A percentile compares a stretch with the other conserved stretches of the same genome.
Conservation (phyloP, 2,888 invertebrate genomes). For the Spialia ferax region DNA sequence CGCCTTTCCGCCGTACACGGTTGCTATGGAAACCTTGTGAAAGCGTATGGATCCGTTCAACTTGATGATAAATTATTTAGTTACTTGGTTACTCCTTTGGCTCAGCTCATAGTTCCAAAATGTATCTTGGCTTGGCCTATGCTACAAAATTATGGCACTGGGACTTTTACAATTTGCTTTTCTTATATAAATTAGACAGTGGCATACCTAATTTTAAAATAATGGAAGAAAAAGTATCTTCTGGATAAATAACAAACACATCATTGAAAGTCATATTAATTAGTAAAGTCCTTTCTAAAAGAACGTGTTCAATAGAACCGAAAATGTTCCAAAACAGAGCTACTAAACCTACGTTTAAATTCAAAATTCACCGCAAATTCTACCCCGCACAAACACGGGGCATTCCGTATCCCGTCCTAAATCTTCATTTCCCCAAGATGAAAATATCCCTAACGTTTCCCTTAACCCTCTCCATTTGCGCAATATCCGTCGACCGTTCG, state of each 20-base stretch:
- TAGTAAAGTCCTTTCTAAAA: too few species aligned
- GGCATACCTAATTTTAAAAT: too few species aligned
- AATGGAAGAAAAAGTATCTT: too few species aligned
- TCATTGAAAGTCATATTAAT: too few species aligned
- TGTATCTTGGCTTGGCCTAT: neutral
- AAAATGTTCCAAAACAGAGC: neutral
- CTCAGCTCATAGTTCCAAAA: neutral
- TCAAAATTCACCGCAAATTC: conserved; percentile 21
- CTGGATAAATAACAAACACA: too few species aligned
- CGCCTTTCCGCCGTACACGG: conserved; percentile 72
- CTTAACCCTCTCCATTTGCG: conserved; percentile 58
- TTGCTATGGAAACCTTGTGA: conserved; percentile 59
- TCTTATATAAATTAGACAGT: too few species aligned
- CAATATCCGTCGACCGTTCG: conserved; percentile 61
- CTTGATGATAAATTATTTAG: conserved; percentile 8
- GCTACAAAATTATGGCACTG: neutral
- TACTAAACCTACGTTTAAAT: neutral
- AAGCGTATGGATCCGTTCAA: conserved; percentile 29
- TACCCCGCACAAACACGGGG: conserved; percentile 11
- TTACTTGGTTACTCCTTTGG: neutral
- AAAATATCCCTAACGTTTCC: conserved; percentile 62
- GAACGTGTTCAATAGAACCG: neutral
- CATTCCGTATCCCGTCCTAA: conserved; percentile 63
- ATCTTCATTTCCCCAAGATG: conserved; percentile 63
- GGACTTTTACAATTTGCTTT: too few species aligned